Percentiles rank a stretch among this genome's conserved stretches.
Evolutionary conservation across 2,113 vertebrate species (phyloP).

Genomic region (Callorhinus ursinus): DNA sequence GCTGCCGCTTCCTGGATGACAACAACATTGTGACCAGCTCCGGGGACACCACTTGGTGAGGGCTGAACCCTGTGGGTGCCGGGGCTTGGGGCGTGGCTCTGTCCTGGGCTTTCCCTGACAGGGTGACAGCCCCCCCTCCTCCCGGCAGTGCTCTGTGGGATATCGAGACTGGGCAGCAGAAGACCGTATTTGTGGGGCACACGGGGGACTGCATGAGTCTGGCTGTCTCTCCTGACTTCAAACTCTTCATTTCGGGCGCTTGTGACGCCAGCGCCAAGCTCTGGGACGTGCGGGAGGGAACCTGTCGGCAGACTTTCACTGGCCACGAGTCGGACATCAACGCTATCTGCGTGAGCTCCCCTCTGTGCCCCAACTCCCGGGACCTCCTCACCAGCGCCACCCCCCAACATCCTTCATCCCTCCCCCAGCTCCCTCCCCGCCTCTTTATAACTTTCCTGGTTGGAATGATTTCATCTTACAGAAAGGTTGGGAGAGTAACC

Average conservation of each 20-base stretch:
- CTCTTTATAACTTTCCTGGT: background rate
- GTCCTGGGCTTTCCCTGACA: background rate
- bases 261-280: constrained; percentile 97
- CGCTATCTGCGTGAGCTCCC: constrained; percentile 91
- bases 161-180: constrained; percentile 97
- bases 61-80: background rate
- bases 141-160: constrained; percentile 93
- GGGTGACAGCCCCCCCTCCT: background rate
- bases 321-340: constrained; percentile 99
- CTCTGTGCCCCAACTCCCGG: background rate
- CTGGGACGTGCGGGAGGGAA: constrained; percentile 95
- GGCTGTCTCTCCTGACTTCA: constrained; percentile 95
- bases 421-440: background rate
- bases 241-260: constrained; percentile 96
- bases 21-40: constrained; percentile 98
- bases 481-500: background rate
- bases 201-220: constrained; percentile 98
- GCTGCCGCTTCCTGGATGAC: constrained; percentile 98
- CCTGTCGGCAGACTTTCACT: constrained; percentile 95
- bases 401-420: background rate
- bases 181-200: constrained; percentile 94
- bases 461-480: background rate
- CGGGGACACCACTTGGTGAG: constrained; percentile 98
- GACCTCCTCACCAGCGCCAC: background rate
- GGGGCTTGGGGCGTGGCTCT: background rate